Evolutionary conservation across 2,797 vertebrate genomes (phyloP), one percentile per base, ranked within the genome.

Genomic region (Benthosema pterotum): DNA sequence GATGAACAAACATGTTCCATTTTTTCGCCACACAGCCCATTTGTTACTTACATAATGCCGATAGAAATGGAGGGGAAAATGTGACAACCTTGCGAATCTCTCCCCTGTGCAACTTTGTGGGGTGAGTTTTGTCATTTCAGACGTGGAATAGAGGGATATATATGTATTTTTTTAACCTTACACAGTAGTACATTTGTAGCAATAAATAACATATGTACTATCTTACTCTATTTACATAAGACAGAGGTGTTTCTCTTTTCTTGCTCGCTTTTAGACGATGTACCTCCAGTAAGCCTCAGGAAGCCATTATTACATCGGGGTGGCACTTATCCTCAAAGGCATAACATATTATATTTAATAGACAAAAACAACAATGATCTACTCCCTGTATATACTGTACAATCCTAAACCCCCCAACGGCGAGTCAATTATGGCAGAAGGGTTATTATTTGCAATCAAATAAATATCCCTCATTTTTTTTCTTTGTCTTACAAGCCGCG

Each of bases 391-490:
- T 19, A 12, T 18, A 50, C 45, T 19, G 14, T 18, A 50, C 45
- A 13, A 48, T 9, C 16, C 45, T n/a, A n/a, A n/a, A n/a, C 51
- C 5, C 42, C 32, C 15, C 47, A 38, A 5, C 7, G 13, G 60
- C 51, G 52, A 42, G 15, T 48, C n/a, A 49, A 42, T 42, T 12
- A 59, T 54, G 53, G 32, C 57, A 55, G 48, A 46, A 55, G 22
- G 52, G 49, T 71, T 71, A 75, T 57, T 75, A 75, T 57, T 75
- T 71, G 66, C 59, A 72, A 67, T 74, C 45, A 72, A 61, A 68
- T 57, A 9, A 47, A 52, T 51, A 51, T n/a, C 28, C 19, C 62
- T n/a, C 15, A 15, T 61, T 60, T 64, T 53, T 46, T 71, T 72
- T 59, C 5, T 25, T 46, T 71, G 74, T 59, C 5, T 25, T 38